These are phyloP conservation scores for Drosophila hamatofila DNA, from an alignment of 2,888 invertebrate genomes.

Conservation along the genomic window DNA sequence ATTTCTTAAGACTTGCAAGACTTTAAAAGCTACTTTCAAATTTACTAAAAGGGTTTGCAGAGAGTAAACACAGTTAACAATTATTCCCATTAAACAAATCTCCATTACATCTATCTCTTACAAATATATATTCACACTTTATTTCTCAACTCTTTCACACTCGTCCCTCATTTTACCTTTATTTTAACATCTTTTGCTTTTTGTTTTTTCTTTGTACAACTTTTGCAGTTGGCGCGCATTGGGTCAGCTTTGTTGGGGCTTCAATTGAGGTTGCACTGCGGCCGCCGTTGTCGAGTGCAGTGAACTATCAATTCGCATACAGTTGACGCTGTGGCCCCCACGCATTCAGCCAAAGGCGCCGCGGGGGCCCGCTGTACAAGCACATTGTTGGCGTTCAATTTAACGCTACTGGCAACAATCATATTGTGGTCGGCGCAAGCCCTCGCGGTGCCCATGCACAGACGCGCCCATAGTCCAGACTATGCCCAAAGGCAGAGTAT, in stretches of 20 bases:
- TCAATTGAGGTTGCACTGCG: conserved; percentile 39
- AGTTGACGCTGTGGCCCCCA: conserved; percentile 85
- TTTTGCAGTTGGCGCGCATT: conserved; percentile 25
- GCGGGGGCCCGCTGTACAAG: conserved; percentile 84
- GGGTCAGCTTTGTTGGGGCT: conserved; percentile 18
- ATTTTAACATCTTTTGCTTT: neutral
- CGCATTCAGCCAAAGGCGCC: conserved; percentile 85
- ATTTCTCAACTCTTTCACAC: neutral
- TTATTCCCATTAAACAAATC: neutral
- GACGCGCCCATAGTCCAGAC: conserved; percentile 33
- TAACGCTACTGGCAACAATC: conserved; percentile 81
- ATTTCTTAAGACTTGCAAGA: neutral
- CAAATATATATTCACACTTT: neutral
- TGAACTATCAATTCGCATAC: conserved; percentile 76
- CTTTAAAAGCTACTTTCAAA: neutral
- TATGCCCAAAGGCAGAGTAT: conserved; percentile 28
- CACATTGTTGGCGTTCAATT: conserved; percentile 72
- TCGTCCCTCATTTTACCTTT: neutral
- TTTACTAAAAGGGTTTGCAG: neutral
- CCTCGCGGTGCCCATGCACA: conserved; percentile 84
- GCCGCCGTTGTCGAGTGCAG: conserved; percentile 43
- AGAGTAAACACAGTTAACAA: neutral
- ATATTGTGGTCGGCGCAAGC: conserved; percentile 81
- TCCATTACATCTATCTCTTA: neutral
- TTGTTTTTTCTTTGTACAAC: neutral